These are phyloP conservation scores for Thymelicus sylvestris DNA, from an alignment of 2,888 invertebrate genomes.

Conservation along the genomic window DNA sequence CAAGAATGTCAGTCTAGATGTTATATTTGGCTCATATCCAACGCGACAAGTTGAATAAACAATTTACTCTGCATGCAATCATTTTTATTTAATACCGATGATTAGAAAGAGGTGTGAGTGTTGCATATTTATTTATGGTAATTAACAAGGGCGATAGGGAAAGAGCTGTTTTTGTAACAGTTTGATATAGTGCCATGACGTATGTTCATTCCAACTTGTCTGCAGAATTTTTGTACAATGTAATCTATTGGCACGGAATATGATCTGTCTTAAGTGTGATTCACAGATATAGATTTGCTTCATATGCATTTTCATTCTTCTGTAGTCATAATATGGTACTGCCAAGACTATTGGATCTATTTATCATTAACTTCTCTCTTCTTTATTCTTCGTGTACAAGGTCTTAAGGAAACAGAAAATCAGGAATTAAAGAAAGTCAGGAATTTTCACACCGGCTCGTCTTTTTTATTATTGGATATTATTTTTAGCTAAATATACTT, in stretches of 20 bases:
- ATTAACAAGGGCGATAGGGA: not conserved
- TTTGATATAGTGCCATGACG: slow-evolving; percentile 1
- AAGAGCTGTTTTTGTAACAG: not conserved
- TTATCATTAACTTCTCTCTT: too few relatives aligned
- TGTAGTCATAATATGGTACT: too few relatives aligned
- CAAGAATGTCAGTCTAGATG: not conserved
- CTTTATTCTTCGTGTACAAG: too few relatives aligned
- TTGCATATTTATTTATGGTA: slow-evolving; percentile 10
- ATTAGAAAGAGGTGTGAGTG: slow-evolving; percentile 1
- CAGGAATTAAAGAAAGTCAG: too few relatives aligned
- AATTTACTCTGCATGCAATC: not conserved
- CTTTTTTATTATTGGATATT: too few relatives aligned
- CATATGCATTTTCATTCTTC: too few relatives aligned
- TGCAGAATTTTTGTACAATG: not conserved
- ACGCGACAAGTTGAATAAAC: not conserved
- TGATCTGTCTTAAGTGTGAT: not conserved
- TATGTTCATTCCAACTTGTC: not conserved
- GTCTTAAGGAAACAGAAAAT: too few relatives aligned
- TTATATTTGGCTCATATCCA: slow-evolving; percentile 1
- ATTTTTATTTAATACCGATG: slow-evolving; percentile 8
- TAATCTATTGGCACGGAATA: not conserved
- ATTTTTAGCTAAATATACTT: too few relatives aligned
- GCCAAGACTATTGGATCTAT: too few relatives aligned
- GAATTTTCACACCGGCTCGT: too few relatives aligned
- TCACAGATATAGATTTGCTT: too few relatives aligned